These are phyloP conservation scores for Caenorhabditis drosophilae DNA, from an alignment of 2,888 invertebrate genomes.

Conservation along the genomic window DNA sequence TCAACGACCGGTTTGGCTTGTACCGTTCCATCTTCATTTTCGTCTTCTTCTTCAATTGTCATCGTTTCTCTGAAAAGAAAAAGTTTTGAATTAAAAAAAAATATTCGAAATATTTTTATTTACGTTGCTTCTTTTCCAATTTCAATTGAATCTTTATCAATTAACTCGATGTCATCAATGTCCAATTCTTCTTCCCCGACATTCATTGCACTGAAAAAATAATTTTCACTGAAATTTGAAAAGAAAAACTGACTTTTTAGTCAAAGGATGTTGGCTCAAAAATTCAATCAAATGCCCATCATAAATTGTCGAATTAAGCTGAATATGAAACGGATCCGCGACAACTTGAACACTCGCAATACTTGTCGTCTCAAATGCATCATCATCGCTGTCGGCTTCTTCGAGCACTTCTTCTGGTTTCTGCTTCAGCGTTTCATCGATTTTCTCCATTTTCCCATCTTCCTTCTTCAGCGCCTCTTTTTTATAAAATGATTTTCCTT, in stretches of 20 bases:
- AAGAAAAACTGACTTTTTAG: constrained; percentile 51
- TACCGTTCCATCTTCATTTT: constrained; percentile 6
- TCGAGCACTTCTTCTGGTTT: constrained; percentile 22
- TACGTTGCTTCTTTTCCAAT: constrained; percentile 27
- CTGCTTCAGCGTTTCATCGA: constrained; percentile 1
- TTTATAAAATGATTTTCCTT: constrained; percentile 35
- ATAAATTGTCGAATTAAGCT: constrained; percentile 58
- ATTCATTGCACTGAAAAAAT: constrained; percentile 34
- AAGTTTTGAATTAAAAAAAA: neutral
- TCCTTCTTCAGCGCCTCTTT: constrained; percentile 3
- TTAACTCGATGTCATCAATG: constrained; percentile 30
- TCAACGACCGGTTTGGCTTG: constrained; percentile 3
- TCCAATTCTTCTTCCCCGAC: constrained; percentile 7
- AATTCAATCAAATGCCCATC: constrained; percentile 62
- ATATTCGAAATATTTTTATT: neutral
- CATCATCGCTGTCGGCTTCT: constrained; percentile 36
- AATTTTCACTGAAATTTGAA: too few relatives aligned
- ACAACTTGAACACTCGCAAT: constrained; percentile 52
- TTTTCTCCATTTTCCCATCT: neutral
- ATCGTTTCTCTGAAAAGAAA: constrained; percentile 28
- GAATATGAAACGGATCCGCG: constrained; percentile 73
- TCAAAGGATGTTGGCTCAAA: constrained; percentile 60
- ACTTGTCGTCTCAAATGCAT: constrained; percentile 46
- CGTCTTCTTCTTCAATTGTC: constrained; percentile 41
- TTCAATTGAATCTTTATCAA: constrained; percentile 20